A percentile compares a stretch with the other conserved stretches of the same genome.
phyloP scores from a whole-genome alignment of 2,797 vertebrate species.

The Syngnathus rostellatus region DNA sequence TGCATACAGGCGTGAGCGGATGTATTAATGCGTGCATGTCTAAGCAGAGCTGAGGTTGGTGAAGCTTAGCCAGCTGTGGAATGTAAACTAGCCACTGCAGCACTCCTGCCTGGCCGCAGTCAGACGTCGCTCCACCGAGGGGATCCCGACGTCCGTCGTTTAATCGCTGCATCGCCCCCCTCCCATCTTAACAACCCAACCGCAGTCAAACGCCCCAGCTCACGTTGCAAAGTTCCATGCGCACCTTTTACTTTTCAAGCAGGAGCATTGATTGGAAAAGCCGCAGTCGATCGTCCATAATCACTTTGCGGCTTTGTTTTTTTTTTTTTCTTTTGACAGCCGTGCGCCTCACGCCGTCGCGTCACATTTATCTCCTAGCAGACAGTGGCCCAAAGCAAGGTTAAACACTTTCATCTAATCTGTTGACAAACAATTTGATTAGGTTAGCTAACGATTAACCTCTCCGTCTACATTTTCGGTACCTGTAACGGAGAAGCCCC shows the following conservation, averaged over 20 bases:
- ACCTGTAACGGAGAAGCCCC: conserved; percentile 27
- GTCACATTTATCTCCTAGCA: conserved; percentile 21
- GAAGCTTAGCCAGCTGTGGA: conserved; percentile 45
- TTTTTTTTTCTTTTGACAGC: conserved; percentile 15
- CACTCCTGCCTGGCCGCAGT: conserved; percentile 36
- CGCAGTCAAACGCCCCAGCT: conserved; percentile 14
- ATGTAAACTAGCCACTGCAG: conserved; percentile 62
- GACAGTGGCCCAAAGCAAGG: conserved; percentile 37
- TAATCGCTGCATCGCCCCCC: neutral
- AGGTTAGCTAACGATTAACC: conserved; percentile 54
- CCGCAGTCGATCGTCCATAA: neutral
- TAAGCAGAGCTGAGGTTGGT: conserved; percentile 35
- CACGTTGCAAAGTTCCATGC: neutral
- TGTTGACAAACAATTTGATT: conserved; percentile 56
- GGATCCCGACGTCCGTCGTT: conserved; percentile 4
- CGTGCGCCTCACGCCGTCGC: neutral
- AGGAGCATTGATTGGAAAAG: neutral
- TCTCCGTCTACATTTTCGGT: conserved; percentile 39
- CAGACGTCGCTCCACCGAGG: conserved; percentile 6
- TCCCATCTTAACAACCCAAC: neutral
- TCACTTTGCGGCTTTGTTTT: conserved; percentile 25
- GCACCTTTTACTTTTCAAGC: conserved; percentile 1
- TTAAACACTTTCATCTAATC: conserved; percentile 57
- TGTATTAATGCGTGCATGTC: conserved; percentile 10
- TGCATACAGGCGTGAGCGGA: neutral